Percentiles rank a stretch among this genome's conserved stretches.
Conservation (phyloP, 2,113 vertebrate species). For the Acrocephalus kingi region DNA sequence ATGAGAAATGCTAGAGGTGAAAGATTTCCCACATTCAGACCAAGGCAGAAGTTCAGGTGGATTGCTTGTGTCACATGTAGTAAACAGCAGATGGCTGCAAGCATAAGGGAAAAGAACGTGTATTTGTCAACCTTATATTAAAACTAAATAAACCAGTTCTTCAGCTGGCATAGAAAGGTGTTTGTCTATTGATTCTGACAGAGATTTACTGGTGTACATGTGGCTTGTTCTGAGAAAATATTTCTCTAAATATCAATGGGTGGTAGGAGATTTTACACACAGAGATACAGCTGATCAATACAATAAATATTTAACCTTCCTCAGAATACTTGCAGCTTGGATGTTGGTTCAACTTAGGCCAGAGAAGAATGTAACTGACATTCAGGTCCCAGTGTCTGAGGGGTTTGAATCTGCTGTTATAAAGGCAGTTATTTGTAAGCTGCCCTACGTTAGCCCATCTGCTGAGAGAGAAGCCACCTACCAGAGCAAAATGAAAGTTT, state of each 20-base stretch:
- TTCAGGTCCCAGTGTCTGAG: background rate
- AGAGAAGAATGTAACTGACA: background rate
- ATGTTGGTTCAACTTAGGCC: background rate
- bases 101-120: background rate
- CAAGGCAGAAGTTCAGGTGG: background rate
- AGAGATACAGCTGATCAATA: background rate
- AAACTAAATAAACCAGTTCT: background rate
- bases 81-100: background rate
- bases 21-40: background rate
- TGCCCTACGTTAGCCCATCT: background rate
- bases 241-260: background rate
- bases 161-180: background rate
- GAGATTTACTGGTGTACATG: background rate
- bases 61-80: background rate
- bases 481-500: background rate
- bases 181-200: background rate
- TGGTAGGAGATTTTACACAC: background rate
- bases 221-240: background rate
- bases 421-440: background rate
- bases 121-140: background rate
- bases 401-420: background rate
- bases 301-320: background rate
- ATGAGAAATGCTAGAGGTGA: background rate
- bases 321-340: background rate
- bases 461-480: background rate